Percentiles rank a stretch among this genome's conserved stretches.
Conservation (phyloP, 1,140 invertebrate genomes). For the Trichonephila clavipes region DNA sequence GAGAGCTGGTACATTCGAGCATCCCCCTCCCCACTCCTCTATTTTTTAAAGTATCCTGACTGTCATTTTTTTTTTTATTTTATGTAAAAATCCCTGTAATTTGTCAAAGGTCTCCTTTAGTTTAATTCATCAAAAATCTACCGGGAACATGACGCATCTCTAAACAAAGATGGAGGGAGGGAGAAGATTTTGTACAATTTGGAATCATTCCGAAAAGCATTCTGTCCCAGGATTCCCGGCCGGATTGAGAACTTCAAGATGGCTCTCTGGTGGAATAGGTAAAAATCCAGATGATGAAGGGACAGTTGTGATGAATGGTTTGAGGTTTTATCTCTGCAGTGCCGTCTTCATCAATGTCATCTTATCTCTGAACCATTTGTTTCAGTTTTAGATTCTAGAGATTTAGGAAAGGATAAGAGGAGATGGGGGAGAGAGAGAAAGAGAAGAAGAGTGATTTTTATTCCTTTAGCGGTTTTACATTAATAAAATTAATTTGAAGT, state of each 20-base stretch:
- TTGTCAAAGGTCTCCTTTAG: conserved; percentile 10
- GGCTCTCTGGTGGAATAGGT: not conserved
- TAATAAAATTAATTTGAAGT: not conserved
- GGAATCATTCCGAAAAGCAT: not conserved
- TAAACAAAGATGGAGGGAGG: not conserved
- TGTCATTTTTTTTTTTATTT: too few species aligned
- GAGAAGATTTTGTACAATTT: not conserved
- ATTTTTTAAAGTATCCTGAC: not conserved
- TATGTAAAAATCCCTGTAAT: conserved; percentile 44
- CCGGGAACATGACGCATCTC: not conserved
- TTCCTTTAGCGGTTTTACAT: not conserved
- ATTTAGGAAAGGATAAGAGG: not conserved
- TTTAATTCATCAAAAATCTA: conserved; percentile 20
- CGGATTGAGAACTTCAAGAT: conserved; percentile 11
- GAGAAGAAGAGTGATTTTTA: not conserved
- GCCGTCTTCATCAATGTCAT: not conserved
- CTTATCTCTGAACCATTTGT: not conserved
- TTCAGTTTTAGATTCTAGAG: not conserved
- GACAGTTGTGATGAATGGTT: not conserved
- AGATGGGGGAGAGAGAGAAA: not conserved
- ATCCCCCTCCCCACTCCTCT: not conserved
- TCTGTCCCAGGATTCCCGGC: not conserved
- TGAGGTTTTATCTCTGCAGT: not conserved
- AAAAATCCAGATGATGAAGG: not conserved
- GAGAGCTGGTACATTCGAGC: not conserved